Conservation (phyloP, 2,888 invertebrate species). For the Bellardia pandia region DNA sequence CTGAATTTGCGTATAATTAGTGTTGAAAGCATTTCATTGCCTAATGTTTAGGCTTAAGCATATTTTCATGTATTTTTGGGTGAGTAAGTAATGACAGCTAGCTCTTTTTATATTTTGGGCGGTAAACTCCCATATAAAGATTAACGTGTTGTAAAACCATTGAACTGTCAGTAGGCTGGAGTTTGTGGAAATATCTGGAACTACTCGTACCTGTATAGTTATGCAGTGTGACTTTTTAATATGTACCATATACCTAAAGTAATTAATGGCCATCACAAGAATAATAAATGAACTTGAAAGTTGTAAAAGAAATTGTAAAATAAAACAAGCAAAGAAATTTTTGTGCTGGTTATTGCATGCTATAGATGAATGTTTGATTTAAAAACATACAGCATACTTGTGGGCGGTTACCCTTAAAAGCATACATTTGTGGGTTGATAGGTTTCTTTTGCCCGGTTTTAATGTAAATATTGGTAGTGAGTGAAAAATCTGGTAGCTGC, state of each 20-base stretch:
- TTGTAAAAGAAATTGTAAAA: background rate
- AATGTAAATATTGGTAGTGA: constrained; percentile 39
- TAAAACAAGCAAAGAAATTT: background rate
- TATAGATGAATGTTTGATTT: background rate
- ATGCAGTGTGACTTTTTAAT: constrained; percentile 54
- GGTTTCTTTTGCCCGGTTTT: constrained; percentile 13
- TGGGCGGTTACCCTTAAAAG: constrained; percentile 21
- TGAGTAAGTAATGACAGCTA: background rate
- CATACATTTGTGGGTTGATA: constrained; percentile 29
- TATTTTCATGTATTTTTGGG: constrained; percentile 66
- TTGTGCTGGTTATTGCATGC: constrained; percentile 10
- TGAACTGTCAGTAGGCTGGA: constrained; percentile 8
- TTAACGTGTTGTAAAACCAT: constrained; percentile 51
- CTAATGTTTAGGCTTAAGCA: constrained; percentile 69
- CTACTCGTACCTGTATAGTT: constrained; percentile 1
- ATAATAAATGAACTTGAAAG: constrained; percentile 80
- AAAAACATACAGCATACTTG: constrained; percentile 34
- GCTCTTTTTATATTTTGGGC: too few relatives aligned
- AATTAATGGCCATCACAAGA: constrained; percentile 79
- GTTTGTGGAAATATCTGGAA: background rate
- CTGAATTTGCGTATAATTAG: constrained; percentile 76
- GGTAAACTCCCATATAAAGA: constrained; percentile 45
- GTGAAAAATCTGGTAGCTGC: constrained; percentile 37
- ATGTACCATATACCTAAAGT: constrained; percentile 58
- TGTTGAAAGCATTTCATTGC: constrained; percentile 72